Evolutionary conservation across 2,113 vertebrate genomes (phyloP), one percentile per base, ranked within the genome.

Genomic region (Pluvianellus socialis): DNA sequence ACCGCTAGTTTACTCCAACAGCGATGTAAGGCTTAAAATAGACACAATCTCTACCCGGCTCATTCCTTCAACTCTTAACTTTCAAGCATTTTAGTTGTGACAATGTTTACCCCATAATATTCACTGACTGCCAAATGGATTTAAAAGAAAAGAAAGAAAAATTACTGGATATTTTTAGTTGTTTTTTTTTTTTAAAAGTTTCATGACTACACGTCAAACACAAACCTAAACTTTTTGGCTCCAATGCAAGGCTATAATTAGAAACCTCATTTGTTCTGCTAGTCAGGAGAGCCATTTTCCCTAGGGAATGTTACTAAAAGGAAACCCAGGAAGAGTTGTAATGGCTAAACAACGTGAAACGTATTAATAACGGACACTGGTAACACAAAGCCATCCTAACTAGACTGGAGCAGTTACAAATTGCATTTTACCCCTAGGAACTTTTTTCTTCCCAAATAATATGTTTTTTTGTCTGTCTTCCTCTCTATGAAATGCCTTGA

Each of bases 131-230:
- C 91, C 94, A 97, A 96, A 96, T 33, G 59, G 77, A 93, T 86
- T 72, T 38, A 77, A 80, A 66, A 90, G 45, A 84, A 49, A 85
- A 94, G 21, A 79, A 45, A 21, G 6, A 75, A 79, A 88, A 63
- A 89, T 80, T 86, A 95, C 38, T 91, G 79, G 94, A 16, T 98
- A 96, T 97, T 96, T 98, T 98, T 97, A 98, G 97, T 70, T 63
- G 15, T 9, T 40, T 21, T 76, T 95, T 95, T 79, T 79, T 9
- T 32, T 24, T 94, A 11, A 70, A 97, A 94, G 92, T 94, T 96
- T 96, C 94, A 94, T 42, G 59, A 97, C 68, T 92, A 90, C 92
- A 94, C 28, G 53, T 96, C 96, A 98, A 98, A 97, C 58, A 83
- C 84, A 97, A 97, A 90, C 84, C 47, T 84, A 97, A 97, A 94